phyloP scores from a whole-genome alignment of 1,140 invertebrate genomes.

The Oreohelix idahoensis region DNA sequence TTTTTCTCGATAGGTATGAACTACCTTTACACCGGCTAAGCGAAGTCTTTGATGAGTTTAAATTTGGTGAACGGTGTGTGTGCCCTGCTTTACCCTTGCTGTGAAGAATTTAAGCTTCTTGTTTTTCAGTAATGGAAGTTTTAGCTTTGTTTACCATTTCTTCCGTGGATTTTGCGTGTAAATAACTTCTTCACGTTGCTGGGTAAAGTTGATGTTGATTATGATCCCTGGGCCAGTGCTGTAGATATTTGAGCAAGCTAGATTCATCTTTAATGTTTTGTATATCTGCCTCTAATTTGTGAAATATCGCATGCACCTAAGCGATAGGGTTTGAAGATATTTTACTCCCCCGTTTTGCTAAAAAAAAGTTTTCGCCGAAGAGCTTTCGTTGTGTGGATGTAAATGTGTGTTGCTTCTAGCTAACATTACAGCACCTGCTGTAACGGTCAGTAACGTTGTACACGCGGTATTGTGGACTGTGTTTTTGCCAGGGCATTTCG shows the following conservation, averaged over 20 bases:
- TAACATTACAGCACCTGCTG: conserved; percentile 11
- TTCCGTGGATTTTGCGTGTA: no score
- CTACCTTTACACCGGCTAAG: neutral
- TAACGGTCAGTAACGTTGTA: conserved; percentile 23
- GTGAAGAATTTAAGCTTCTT: neutral
- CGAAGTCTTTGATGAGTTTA: neutral
- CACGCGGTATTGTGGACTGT: neutral
- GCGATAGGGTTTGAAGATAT: no score
- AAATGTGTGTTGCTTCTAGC: neutral
- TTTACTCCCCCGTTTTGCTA: no score
- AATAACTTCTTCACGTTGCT: no score
- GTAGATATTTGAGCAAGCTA: no score
- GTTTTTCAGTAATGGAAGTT: neutral
- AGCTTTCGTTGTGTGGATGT: neutral
- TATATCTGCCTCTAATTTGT: no score
- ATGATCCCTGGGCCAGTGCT: no score
- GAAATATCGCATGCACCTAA: no score
- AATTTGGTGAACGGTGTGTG: neutral
- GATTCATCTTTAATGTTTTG: no score
- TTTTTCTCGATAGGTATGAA: neutral
- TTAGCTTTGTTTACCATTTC: no score
- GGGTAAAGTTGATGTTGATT: no score
- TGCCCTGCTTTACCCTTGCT: neutral
- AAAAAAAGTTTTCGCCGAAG: neutral
- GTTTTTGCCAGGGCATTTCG: neutral